Base-by-base conservation (phyloP, 2,888 invertebrate genomes). In the Tetrapedia diversipes region DNA sequence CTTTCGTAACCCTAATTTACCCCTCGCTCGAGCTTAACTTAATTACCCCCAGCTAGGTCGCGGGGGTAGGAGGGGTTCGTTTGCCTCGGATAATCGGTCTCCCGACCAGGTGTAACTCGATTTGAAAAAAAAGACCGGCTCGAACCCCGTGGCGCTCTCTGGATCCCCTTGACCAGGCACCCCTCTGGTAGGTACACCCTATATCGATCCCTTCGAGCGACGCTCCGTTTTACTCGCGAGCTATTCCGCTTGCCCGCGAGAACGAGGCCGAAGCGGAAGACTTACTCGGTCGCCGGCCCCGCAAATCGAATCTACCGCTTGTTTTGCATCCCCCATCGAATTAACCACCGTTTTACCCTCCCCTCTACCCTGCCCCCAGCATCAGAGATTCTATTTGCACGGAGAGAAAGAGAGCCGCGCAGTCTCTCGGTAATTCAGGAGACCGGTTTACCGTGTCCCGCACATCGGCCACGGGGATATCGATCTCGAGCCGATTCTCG, bases 1-100 rank as follows among this genome's bases (percentile, higher is more conserved):
- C 77, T 77, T 59, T 57, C 63, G 57, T 47, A 74, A 79, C 78
- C 72, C 82, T 81, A 80, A 83, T 83, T 81, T 63, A 39, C 54
- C 67, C 56, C 57, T 57, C 34, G 60, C 70, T 14, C 45, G 47
- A 37, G 71, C 57, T 74, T 69, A 68, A 77, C 80, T 83, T 67
- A 67, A 83, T 82, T 82, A 82, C 51, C 69, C n/a, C 19, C 37
- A n/a, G 24, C 14, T 6, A 22, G 32, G 14, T 27, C 14, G 19
- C 19, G 27, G 47, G 19, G 68, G 61, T n/a, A 3, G 10, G n/a
- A 29, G 45, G 29, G 66, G 66, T 77, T 77, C 67, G 56, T 77
- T 78, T 77, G 57, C 67, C 27, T 32, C 60, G 78, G 54, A 79
- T 72, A 73, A 68, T 77, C 67, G 66, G 41, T 66, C 77, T 45